Base-by-base conservation (phyloP, 2,113 vertebrate genomes). In the Serinus canaria region DNA sequence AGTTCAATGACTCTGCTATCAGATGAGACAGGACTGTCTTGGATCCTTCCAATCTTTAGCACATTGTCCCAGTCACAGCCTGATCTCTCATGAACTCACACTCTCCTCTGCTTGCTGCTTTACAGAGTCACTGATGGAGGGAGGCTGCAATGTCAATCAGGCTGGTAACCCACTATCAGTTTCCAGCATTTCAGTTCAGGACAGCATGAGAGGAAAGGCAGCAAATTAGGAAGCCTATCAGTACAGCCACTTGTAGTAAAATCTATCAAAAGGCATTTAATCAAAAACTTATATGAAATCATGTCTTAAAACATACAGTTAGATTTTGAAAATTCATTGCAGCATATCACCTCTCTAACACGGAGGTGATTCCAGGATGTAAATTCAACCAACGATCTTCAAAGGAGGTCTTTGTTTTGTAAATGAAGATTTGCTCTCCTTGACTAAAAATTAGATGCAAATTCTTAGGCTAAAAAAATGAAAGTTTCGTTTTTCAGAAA, bases 391-490 rank as follows among this genome's bases (percentile, higher is more conserved):
- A 75, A 60, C 2, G 6, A 10, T 30, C n/a, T 84, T 49, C 27
- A 78, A 64, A 52, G 33, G 47, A 74, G n/a, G 9, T 60, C 33
- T 79, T 56, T 58, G 33, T 77, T 86, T 87, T 50, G 77, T 72
- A 82, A 87, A 87, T 37, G 43, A 69, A 72, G 28, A 75, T 13
- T 50, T 87, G 12, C 5, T 89, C 22, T 78, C 24, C n/a, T 84
- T 58, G 22, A 31, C 37, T 92, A 73, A 90, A 60, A 90, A 80
- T 33, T 33, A 63, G 44, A 85, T 89, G 17, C 20, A 78, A 80
- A 64, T 27, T 69, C 30, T 84, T 62, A 25, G 17, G 22, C 49
- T 68, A 55, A 72, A 94, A 82, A 87, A 55, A 58, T 11, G 43
- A 68, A 15, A 56, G 27, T 24, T 49, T 84, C 10, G 9, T 47